phyloP scores from a whole-genome alignment of 2,113 vertebrate species.

The Cichladusa arquata region DNA sequence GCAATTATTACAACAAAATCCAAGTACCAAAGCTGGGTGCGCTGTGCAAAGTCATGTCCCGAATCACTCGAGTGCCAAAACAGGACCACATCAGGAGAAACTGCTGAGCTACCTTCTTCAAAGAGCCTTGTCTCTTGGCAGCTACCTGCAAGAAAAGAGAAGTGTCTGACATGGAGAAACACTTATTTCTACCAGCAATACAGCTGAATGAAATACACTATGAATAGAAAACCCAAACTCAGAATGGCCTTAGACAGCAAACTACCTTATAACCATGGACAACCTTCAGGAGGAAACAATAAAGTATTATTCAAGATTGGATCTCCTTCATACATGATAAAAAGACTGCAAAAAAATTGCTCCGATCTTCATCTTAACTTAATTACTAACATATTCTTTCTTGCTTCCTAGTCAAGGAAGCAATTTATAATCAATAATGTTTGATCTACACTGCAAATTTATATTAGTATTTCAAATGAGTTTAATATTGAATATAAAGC shows the following conservation, averaged over 20 bases:
- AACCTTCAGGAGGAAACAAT: background rate
- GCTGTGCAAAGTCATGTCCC: slow-evolving; percentile 98
- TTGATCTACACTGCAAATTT: background rate
- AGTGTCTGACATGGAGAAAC: background rate
- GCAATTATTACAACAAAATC: background rate
- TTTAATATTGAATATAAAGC: background rate
- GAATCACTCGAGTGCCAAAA: slow-evolving; percentile 97
- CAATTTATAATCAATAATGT: background rate
- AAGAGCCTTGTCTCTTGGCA: slow-evolving; percentile 88
- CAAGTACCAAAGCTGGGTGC: slow-evolving; percentile 96
- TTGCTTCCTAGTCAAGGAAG: background rate
- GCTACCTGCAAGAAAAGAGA: slow-evolving; percentile 85
- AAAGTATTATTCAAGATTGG: background rate
- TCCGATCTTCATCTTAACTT: background rate
- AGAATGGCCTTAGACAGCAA: background rate
- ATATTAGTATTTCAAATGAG: background rate
- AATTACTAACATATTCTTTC: background rate
- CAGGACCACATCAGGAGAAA: slow-evolving; percentile 99
- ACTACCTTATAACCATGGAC: background rate
- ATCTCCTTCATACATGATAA: background rate
- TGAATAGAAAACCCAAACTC: background rate
- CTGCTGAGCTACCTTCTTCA: slow-evolving; percentile 97
- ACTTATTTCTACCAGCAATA: background rate
- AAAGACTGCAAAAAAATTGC: background rate
- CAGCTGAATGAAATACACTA: background rate